phyloP scores from a whole-genome alignment of 2,113 vertebrate genomes.

The Cottus gobio region DNA sequence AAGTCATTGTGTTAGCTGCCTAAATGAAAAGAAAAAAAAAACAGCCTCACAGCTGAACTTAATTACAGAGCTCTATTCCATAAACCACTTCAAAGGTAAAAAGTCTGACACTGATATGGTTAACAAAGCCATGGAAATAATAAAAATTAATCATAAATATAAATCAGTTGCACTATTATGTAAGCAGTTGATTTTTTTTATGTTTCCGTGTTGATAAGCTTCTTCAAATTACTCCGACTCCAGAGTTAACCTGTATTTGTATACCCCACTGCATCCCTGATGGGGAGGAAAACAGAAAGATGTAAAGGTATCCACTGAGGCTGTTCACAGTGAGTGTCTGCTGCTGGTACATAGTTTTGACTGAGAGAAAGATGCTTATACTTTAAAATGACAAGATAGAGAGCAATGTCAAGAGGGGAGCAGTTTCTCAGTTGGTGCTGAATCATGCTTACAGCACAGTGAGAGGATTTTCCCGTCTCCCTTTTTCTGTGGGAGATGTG shows the following conservation, averaged over 20 bases:
- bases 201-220: neutral
- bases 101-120: conserved; percentile 34
- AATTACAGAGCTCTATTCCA: conserved; percentile 48
- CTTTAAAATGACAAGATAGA: conserved; percentile 25
- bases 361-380: conserved; percentile 24
- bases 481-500: conserved; percentile 48
- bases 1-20: conserved; percentile 23
- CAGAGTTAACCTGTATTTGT: conserved; percentile 4
- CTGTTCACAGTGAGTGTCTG: neutral
- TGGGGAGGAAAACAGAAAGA: neutral
- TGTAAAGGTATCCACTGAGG: conserved; percentile 13
- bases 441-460: conserved; percentile 37
- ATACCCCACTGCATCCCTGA: neutral
- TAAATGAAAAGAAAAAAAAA: conserved; percentile 58
- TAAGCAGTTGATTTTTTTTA: conserved; percentile 8
- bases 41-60: conserved; percentile 41
- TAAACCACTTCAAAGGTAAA: conserved; percentile 42
- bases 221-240: conserved; percentile 7
- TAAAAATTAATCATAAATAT: conserved; percentile 27
- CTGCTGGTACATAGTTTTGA: conserved; percentile 10
- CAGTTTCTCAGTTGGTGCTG: conserved; percentile 30
- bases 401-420: conserved; percentile 35
- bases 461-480: conserved; percentile 52
- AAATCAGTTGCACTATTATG: conserved; percentile 26
- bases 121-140: conserved; percentile 43